Percentiles rank a stretch among this genome's conserved stretches.
Evolutionary conservation across 2,888 invertebrate genomes (phyloP).

Genomic region (Machimus rusticus): DNA sequence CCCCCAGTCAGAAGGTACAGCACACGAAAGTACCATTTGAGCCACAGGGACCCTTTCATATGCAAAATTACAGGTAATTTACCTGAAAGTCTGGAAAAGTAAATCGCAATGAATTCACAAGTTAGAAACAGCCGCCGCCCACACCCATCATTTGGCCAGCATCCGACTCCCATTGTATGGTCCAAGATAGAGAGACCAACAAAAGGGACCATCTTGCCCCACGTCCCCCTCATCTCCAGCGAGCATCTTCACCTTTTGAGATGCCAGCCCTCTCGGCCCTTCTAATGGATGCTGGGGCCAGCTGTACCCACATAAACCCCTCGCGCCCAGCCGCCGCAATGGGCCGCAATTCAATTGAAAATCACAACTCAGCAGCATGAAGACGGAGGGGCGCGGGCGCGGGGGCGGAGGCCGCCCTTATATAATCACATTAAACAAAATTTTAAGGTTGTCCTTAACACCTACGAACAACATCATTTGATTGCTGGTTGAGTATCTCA

Average conservation of each 20-base stretch:
- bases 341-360: conserved; percentile 20
- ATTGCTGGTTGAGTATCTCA: conserved; percentile 5
- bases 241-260: not conserved
- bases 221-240: not conserved
- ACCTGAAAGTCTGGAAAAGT: conserved; percentile 11
- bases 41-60: not conserved
- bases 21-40: not conserved
- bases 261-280: not conserved
- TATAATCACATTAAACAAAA: conserved; percentile 44
- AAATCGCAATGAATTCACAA: conserved; percentile 16
- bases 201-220: not conserved
- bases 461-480: conserved; percentile 48
- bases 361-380: conserved; percentile 25
- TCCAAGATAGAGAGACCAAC: conserved; percentile 10
- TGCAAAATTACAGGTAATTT: conserved; percentile 14
- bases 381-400: not conserved
- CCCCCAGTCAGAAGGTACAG: not conserved
- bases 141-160: not conserved
- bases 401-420: not conserved
- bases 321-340: not conserved
- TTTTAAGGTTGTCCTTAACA: conserved; percentile 45
- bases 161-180: conserved; percentile 5
- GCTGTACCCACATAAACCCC: not conserved
- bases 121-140: conserved; percentile 21
- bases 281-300: not conserved